Evolutionary conservation across 64 coral and sea anemone species (phyloP), one percentile per base, ranked within the genome.

Genomic region (Anthopleura sola): DNA sequence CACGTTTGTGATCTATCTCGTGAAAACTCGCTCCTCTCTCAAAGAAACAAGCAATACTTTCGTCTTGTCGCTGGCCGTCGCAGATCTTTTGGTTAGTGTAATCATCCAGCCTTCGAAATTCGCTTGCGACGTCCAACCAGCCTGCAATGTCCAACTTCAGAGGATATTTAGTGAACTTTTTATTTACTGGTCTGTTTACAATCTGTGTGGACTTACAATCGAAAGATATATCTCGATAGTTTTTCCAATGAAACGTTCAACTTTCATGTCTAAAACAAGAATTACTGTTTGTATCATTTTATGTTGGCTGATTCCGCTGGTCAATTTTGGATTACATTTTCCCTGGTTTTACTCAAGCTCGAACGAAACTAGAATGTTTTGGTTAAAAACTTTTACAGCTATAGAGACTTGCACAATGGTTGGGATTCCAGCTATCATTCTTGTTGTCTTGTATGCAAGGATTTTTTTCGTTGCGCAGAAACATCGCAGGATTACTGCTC

Each of bases 51-150:
- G 53, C 6, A 93, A 93, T 46, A 78, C 80, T 28, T 88, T 93
- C 56, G 68, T 93, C n/a, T 69, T 93, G 8, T 93, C 91, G 10
- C 82, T 93, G 20, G 64, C 86, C 13, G 74, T 84, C 17, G 87
- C 91, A 60, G 91, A 93, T 51, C 60, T 88, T 12, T 46, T 88
- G 15, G 69, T 84, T 7, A 75, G 68, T 36, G 39, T 85, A 13
- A 39, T 48, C 20, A 64, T 84, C 7, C 57, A 85, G 19, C 91
- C 91, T 37, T 68, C 53, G 8, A 82, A 68, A 26, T 78, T 88
- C 37, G 60, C 86, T 50, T 93, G 91, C 60, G 37, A 84, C 9
- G 88, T 92, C 7, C 3, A 75, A 36, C 48, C 21, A 12, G 66
- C 7, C 9, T 93, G 91, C 62, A 64, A 91, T 29, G 11, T 46